These are phyloP conservation scores for Serrognathus titanus DNA, from an alignment of 2,888 invertebrate genomes.

Conservation along the genomic window DNA sequence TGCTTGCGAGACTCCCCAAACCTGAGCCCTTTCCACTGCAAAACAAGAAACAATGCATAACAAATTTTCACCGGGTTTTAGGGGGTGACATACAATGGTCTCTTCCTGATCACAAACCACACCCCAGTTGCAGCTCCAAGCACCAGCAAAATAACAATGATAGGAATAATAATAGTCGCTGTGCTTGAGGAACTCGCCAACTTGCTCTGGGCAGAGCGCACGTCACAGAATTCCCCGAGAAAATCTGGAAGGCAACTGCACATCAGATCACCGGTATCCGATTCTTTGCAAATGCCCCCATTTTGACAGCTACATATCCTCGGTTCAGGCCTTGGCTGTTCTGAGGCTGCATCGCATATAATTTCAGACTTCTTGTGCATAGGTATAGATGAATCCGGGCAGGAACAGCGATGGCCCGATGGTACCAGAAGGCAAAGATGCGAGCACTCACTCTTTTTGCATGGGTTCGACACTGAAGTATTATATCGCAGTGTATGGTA, in stretches of 20 bases:
- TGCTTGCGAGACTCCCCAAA: conserved; percentile 75
- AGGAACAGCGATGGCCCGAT: conserved; percentile 82
- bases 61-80: background rate
- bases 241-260: conserved; percentile 75
- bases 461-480: conserved; percentile 64
- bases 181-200: conserved; percentile 56
- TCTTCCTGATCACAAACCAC: conserved; percentile 77
- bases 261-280: conserved; percentile 49
- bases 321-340: conserved; percentile 70
- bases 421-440: conserved; percentile 92
- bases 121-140: conserved; percentile 70
- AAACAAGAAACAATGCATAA: conserved; percentile 10
- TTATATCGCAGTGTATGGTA: conserved; percentile 85
- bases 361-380: conserved; percentile 58
- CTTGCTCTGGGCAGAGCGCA: conserved; percentile 59
- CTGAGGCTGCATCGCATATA: conserved; percentile 80
- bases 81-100: conserved; percentile 71
- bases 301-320: conserved; percentile 82
- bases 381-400: conserved; percentile 72
- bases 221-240: conserved; percentile 71
- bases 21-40: conserved; percentile 76
- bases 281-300: conserved; percentile 73
- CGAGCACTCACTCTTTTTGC: conserved; percentile 73
- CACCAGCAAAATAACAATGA: conserved; percentile 73
- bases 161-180: conserved; percentile 77